These are phyloP conservation scores for Centropus unirufus DNA, from an alignment of 2,113 vertebrate species.

Conservation along the genomic window DNA sequence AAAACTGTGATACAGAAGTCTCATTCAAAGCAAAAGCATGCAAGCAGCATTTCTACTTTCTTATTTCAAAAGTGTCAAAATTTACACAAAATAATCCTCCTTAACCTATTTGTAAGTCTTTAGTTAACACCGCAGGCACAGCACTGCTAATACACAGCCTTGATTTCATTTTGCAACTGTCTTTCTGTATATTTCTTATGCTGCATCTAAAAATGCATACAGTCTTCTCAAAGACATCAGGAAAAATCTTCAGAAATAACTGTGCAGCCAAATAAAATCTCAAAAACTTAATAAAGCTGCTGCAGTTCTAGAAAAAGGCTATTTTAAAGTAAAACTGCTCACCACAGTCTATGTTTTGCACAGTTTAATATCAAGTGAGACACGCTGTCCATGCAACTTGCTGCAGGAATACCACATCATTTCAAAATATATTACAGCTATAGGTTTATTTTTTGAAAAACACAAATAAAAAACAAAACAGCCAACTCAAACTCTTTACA, in stretches of 20 bases:
- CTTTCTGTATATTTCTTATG: neutral
- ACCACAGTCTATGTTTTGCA: neutral
- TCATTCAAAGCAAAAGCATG: neutral
- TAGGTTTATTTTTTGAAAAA: neutral
- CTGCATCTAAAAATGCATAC: neutral
- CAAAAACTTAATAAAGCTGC: neutral
- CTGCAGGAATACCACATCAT: neutral
- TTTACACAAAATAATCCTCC: neutral
- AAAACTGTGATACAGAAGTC: neutral
- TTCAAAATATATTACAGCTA: neutral
- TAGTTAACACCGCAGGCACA: neutral
- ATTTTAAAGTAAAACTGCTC: neutral
- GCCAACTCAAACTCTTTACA: constrained; percentile 5
- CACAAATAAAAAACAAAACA: no score
- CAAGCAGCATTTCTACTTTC: neutral
- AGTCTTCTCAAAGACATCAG: neutral
- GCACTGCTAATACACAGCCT: neutral
- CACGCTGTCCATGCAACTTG: neutral
- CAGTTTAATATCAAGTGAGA: neutral
- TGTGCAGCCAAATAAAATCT: neutral
- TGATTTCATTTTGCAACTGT: neutral
- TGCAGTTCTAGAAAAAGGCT: neutral
- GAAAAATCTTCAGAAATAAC: neutral
- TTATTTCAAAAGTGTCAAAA: neutral
- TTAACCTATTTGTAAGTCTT: neutral